Conservation (phyloP, 2,113 vertebrate species). For the Stegostoma tigrinum region DNA sequence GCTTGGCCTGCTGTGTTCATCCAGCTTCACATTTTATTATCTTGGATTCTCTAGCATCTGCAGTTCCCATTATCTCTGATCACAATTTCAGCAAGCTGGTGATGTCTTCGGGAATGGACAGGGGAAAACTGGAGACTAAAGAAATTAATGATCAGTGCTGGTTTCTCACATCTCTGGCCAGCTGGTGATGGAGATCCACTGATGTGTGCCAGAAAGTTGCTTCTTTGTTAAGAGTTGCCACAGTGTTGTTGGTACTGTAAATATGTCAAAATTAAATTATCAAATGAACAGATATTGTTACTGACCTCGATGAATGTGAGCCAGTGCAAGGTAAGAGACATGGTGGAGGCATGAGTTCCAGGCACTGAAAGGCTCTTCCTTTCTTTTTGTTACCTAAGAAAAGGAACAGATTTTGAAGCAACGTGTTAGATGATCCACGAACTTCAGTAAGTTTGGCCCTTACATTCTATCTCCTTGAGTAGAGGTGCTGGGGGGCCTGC, state of each 20-base stretch:
- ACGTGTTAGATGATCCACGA: no score
- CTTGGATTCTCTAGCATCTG: no score
- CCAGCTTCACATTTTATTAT: no score
- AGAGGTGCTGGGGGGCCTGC: not conserved
- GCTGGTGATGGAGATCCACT: not conserved
- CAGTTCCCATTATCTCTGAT: no score
- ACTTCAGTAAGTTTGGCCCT: not conserved
- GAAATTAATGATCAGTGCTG: not conserved
- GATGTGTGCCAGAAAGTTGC: not conserved
- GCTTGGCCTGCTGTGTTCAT: no score
- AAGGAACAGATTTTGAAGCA: not conserved
- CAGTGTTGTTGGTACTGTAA: not conserved
- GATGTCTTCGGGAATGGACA: not conserved
- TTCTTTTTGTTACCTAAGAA: slow-evolving; percentile 49
- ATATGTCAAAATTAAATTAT: not conserved
- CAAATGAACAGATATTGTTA: slow-evolving; percentile 2
- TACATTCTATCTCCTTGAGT: not conserved
- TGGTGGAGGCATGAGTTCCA: slow-evolving; percentile 55
- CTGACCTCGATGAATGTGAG: slow-evolving; percentile 55
- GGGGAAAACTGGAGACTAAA: not conserved
- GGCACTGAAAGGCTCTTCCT: slow-evolving; percentile 51
- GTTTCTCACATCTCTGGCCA: not conserved
- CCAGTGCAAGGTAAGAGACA: slow-evolving; percentile 47
- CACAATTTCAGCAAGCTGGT: not conserved
- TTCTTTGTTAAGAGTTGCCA: not conserved